Evolutionary conservation across 2,888 invertebrate species (phyloP).

Genomic region (Hetaerina titia): DNA sequence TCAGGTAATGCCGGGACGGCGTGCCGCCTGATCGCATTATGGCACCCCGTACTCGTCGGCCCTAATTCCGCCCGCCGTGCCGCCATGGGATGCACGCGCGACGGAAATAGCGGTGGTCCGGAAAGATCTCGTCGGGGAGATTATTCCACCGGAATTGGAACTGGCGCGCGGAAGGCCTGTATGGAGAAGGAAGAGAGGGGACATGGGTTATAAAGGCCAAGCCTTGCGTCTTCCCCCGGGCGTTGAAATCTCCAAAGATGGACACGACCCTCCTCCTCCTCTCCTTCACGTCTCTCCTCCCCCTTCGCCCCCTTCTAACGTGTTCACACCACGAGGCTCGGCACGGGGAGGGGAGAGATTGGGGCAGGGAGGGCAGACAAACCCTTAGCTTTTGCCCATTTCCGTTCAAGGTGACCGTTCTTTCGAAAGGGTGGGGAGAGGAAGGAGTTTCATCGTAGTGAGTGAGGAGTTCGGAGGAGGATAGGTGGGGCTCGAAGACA

Average conservation of each 20-base stretch:
- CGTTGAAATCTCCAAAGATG: constrained; percentile 57
- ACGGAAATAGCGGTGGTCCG: neutral
- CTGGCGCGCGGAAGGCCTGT: neutral
- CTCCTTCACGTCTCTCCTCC: neutral
- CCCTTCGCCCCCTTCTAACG: neutral
- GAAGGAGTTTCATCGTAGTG: too few species aligned
- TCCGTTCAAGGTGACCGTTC: constrained; percentile 63
- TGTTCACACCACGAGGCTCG: neutral
- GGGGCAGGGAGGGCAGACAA: neutral
- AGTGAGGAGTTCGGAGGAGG: too few species aligned
- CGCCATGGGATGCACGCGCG: neutral
- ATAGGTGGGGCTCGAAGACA: neutral
- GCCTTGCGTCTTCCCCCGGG: neutral
- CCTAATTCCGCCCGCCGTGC: neutral
- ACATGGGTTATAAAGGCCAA: neutral
- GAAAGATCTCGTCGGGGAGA: neutral
- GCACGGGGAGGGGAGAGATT: neutral
- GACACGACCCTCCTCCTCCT: neutral
- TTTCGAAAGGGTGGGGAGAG: neutral
- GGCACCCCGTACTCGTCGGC: neutral
- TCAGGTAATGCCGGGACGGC: neutral
- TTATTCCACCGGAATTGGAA: neutral
- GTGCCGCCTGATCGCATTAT: neutral
- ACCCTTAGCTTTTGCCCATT: constrained; percentile 48
- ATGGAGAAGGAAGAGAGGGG: neutral